These are phyloP conservation scores for Drosophila funebris DNA, from an alignment of 1,140 invertebrate genomes.

Conservation along the genomic window DNA sequence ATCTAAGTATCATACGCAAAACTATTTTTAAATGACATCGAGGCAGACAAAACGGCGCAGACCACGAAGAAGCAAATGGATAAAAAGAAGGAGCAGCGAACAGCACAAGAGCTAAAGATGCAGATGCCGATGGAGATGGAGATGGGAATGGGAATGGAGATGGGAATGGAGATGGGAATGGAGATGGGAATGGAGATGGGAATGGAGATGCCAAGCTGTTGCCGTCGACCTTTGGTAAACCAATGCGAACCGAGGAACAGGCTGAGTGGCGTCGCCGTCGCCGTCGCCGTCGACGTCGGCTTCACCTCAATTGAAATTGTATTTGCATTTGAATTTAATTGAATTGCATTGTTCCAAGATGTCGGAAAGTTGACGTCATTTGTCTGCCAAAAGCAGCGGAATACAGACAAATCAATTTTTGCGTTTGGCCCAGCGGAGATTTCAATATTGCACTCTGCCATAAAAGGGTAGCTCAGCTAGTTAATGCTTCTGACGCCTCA, in stretches of 20 bases:
- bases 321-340: constrained; percentile 71
- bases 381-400: constrained; percentile 9
- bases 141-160: background rate
- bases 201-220: constrained; percentile 4
- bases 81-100: background rate
- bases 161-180: background rate
- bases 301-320: constrained; percentile 65
- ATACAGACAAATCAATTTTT: constrained; percentile 20
- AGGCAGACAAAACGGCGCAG: constrained; percentile 70
- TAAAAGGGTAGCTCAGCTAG: background rate
- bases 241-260: background rate
- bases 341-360: constrained; percentile 68
- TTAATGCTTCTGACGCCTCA: too few relatives aligned
- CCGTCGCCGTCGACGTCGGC: background rate
- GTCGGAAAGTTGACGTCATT: constrained; percentile 24
- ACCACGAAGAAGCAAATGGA: constrained; percentile 3
- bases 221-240: constrained; percentile 30
- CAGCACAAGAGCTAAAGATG: constrained; percentile 15
- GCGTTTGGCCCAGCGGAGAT: too few relatives aligned
- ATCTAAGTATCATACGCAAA: constrained; percentile 46
- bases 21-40: constrained; percentile 76
- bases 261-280: background rate
- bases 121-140: background rate
- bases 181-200: too few relatives aligned
- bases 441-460: background rate